A percentile compares a stretch with the other conserved stretches of the same genome.
Evolutionary conservation across 2,888 invertebrate genomes (phyloP).

Genomic region (Apotomis betuletana): DNA sequence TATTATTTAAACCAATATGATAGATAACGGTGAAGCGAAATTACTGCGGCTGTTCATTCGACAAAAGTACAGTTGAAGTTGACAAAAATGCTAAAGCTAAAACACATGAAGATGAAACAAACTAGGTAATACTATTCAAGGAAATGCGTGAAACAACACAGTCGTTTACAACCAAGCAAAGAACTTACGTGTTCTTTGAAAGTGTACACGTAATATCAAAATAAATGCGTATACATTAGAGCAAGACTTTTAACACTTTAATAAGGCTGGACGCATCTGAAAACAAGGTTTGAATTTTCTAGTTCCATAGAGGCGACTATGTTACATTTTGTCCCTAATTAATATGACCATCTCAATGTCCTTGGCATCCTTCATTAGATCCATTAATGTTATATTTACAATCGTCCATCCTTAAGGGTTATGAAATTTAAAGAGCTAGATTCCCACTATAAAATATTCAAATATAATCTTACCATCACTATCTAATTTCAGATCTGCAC

Average conservation of each 20-base stretch:
- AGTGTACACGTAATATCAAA: not conserved
- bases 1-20: not conserved
- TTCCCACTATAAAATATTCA: too few relatives aligned
- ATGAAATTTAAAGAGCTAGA: too few relatives aligned
- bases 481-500: too few relatives aligned
- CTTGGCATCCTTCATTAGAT: too few relatives aligned
- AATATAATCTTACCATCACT: too few relatives aligned
- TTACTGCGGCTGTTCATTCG: not conserved
- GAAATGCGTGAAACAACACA: not conserved
- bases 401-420: too few relatives aligned
- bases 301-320: too few relatives aligned
- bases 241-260: not conserved
- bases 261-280: not conserved
- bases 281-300: too few relatives aligned
- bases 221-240: conserved; percentile 12
- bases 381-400: too few relatives aligned
- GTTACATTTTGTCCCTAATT: too few relatives aligned
- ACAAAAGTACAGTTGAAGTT: not conserved
- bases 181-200: not conserved
- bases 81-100: not conserved
- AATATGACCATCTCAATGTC: too few relatives aligned
- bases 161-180: not conserved
- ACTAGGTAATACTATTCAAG: not conserved
- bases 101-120: not conserved
- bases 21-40: not conserved